Evolutionary conservation across 2,113 vertebrate species (phyloP), one percentile per base, ranked within the genome.

Genomic region (Notothenia rossii): DNA sequence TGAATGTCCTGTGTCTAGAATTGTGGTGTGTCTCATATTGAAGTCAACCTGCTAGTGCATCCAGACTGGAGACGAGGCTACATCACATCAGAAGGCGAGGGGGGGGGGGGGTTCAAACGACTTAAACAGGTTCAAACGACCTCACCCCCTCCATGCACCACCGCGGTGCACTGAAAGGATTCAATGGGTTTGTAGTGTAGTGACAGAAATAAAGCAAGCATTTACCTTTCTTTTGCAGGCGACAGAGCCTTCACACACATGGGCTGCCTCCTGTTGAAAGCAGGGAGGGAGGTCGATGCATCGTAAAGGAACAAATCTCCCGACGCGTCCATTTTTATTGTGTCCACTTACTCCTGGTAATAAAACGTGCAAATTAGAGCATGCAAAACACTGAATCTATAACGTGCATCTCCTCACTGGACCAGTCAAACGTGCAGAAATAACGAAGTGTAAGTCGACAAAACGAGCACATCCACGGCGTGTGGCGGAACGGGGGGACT

Each of bases 181-280:
- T 74, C 84, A 84, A 88, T 36, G 70, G 67, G 64, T 86, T 81
- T 79, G 75, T 66, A 64, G 80, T 15, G 51, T 59, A 62, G 66
- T 55, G 82, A 71, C 54, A 77, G 4, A 33, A 48, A 45, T 56
- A 67, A 72, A 66, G 63, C 7, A 65, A 29, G 13, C 83, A 48
- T 84, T 88, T 92, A 93, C 92, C 90, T 92, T 89, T 76, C 61
- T 56, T 71, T 82, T 91, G 54, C 81, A 80, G 83, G 36, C 82
- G 82, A 84, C 71, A 79, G 72, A 82, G 78, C 14, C 61, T 68
- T 73, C 85, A 59, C 72, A 29, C 83, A 72, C 55, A 86, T 77
- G 58, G 53, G 72, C 82, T 51, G 74, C 50, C 83, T 88, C 73
- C 79, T 62, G 87, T 54, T 84, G 71, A 68, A 84, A 79, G 73